A percentile compares a stretch with the other conserved stretches of the same genome.
phyloP scores from a whole-genome alignment of 2,888 invertebrate genomes.

The Macrosiphum euphorbiae region DNA sequence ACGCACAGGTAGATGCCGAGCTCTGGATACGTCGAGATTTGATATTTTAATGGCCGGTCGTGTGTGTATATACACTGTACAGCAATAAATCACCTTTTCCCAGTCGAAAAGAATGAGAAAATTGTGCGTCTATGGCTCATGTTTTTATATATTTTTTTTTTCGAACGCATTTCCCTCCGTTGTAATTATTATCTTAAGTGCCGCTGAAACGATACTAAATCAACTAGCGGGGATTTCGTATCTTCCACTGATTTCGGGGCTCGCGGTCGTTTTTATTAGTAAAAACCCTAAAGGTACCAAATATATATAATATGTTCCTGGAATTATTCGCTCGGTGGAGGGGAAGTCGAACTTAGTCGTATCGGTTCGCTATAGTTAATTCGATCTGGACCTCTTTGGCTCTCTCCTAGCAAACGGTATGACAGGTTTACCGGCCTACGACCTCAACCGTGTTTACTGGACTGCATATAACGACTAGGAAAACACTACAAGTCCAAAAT shows the following conservation, averaged over 20 bases:
- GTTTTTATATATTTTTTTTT: constrained; percentile 14
- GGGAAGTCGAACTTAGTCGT: not conserved
- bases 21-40: constrained; percentile 63
- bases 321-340: not conserved
- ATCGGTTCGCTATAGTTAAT: not conserved
- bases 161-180: not conserved
- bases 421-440: not conserved
- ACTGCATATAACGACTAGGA: not conserved
- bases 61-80: not conserved
- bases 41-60: constrained; percentile 54
- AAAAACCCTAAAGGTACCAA: not conserved
- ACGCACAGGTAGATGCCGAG: constrained; percentile 29
- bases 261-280: not conserved
- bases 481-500: not conserved
- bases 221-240: constrained; percentile 22
- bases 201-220: constrained; percentile 53
- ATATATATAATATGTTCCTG: not conserved
- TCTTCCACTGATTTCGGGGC: constrained; percentile 11
- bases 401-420: not conserved
- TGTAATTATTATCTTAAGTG: constrained; percentile 35
- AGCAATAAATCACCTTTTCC: constrained; percentile 56
- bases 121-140: constrained; percentile 15
- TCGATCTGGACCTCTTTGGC: not conserved
- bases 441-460: not conserved
- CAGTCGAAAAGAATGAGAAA: constrained; percentile 47